These are phyloP conservation scores for Anableps anableps DNA, from an alignment of 2,797 vertebrate species.

Conservation along the genomic window DNA sequence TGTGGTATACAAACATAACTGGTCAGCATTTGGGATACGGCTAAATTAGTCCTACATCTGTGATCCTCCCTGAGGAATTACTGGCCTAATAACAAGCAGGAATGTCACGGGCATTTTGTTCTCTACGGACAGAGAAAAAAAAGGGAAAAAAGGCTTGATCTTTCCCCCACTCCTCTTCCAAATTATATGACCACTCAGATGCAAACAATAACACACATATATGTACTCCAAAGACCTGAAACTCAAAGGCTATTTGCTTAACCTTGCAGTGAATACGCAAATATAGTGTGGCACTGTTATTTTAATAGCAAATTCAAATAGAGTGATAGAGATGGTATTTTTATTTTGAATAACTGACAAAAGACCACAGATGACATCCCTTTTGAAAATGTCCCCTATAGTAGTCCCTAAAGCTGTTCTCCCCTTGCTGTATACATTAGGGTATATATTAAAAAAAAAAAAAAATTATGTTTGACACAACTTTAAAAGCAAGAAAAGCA, in stretches of 20 bases:
- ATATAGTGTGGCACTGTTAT: background rate
- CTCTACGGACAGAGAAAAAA: constrained; percentile 22
- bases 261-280: background rate
- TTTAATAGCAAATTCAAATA: background rate
- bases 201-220: background rate
- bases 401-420: background rate
- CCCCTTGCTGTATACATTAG: no score
- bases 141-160: constrained; percentile 33
- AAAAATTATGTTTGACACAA: background rate
- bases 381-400: background rate
- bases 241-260: background rate
- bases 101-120: constrained; percentile 61
- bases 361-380: background rate
- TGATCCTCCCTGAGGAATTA: constrained; percentile 65
- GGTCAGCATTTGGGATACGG: constrained; percentile 61
- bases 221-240: constrained; percentile 3
- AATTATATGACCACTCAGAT: constrained; percentile 19
- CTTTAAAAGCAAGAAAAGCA: no score
- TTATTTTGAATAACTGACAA: background rate
- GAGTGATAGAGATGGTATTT: background rate
- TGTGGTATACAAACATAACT: constrained; percentile 28
- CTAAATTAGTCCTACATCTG: constrained; percentile 62
- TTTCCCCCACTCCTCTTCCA: constrained; percentile 30
- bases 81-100: constrained; percentile 75
- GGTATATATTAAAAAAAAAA: no score